A percentile compares a stretch with the other conserved stretches of the same genome.
phyloP scores from a whole-genome alignment of 1,140 invertebrate species.

The Drosophila pectinifera region DNA sequence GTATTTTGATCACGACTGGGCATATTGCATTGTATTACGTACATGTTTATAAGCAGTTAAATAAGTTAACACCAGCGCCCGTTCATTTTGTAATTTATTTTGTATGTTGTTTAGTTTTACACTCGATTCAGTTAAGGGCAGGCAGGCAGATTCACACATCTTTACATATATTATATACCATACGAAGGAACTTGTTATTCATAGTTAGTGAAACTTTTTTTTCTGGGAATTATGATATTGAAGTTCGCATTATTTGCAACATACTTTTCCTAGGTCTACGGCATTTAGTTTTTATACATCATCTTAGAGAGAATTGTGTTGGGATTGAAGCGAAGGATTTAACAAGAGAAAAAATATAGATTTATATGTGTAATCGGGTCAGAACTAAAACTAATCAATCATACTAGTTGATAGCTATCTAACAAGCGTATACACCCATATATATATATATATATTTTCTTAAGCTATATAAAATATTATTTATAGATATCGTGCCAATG shows the following conservation, averaged over 20 bases:
- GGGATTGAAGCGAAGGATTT: constrained; percentile 15
- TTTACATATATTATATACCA: constrained; percentile 11
- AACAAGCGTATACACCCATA: constrained; percentile 33
- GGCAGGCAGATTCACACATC: constrained; percentile 22
- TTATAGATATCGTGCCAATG: constrained; percentile 78
- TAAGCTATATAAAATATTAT: constrained; percentile 48
- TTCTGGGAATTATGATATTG: constrained; percentile 28
- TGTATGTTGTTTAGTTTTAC: constrained; percentile 61
- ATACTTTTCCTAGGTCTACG: constrained; percentile 40
- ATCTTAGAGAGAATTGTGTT: constrained; percentile 34
- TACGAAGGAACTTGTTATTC: constrained; percentile 46
- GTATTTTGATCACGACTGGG: constrained; percentile 23
- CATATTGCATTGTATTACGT: constrained; percentile 53
- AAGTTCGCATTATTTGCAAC: constrained; percentile 21
- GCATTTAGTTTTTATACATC: constrained; percentile 35
- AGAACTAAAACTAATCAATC: constrained; percentile 61
- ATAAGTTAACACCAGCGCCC: constrained; percentile 37
- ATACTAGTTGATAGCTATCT: constrained; percentile 50
- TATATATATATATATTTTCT: constrained; percentile 57
- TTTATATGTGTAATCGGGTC: constrained; percentile 26
- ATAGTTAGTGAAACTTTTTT: constrained; percentile 57
- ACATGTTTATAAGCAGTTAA: constrained; percentile 36
- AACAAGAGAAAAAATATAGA: constrained; percentile 10
- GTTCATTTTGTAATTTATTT: constrained; percentile 63
- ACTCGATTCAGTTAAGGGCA: too few relatives aligned